Evolutionary conservation across 2,888 invertebrate species (phyloP).

Genomic region (Cynaeus angustus): DNA sequence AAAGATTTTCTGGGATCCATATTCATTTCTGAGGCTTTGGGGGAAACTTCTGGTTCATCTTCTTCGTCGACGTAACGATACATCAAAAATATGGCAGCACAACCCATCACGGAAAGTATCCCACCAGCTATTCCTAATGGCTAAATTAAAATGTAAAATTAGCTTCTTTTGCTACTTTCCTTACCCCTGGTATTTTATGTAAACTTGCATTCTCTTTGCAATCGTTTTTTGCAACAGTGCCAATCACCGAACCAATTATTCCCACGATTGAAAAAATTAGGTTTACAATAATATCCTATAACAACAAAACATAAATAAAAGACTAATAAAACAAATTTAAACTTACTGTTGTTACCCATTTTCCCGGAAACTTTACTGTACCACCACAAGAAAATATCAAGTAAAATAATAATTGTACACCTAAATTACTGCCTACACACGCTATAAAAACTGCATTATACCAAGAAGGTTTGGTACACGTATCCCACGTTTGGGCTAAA

Average conservation of each 20-base stretch:
- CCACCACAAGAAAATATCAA: constrained; percentile 48
- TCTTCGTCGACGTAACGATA: constrained; percentile 59
- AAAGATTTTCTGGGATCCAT: constrained; percentile 45
- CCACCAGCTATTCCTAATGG: constrained; percentile 56
- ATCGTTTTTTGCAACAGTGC: constrained; percentile 3
- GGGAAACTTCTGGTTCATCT: constrained; percentile 27
- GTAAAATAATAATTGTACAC: constrained; percentile 40
- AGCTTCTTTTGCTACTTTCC: not conserved
- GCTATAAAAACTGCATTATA: constrained; percentile 38
- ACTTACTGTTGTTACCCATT: constrained; percentile 47
- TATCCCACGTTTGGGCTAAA: constrained; percentile 38
- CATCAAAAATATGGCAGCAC: constrained; percentile 59
- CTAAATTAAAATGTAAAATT: constrained; percentile 50
- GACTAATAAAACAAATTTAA: not conserved
- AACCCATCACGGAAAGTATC: constrained; percentile 55
- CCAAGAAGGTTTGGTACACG: constrained; percentile 42
- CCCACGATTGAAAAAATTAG: constrained; percentile 35
- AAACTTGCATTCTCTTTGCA: constrained; percentile 29
- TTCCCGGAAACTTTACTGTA: constrained; percentile 44
- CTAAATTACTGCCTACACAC: constrained; percentile 37
- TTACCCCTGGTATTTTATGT: constrained; percentile 47
- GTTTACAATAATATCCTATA: constrained; percentile 47
- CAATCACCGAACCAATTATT: constrained; percentile 39
- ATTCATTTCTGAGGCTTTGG: constrained; percentile 22
- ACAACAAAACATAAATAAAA: constrained; percentile 7